Conservation (phyloP, 2,797 vertebrate species). For the Nannoperca obscura region DNA sequence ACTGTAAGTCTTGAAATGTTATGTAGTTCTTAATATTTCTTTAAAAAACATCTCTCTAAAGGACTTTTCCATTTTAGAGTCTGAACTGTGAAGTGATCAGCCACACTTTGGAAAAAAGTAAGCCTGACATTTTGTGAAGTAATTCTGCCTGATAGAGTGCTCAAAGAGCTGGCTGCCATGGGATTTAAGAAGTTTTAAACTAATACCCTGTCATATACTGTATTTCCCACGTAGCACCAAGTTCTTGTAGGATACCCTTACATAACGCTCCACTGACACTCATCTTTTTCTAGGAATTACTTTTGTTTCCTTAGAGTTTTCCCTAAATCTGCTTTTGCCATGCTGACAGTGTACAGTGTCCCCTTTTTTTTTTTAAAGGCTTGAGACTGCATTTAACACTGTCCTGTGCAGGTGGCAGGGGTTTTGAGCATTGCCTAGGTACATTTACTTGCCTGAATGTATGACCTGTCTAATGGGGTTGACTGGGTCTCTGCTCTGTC, state of each 20-base stretch:
- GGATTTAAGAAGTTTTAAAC: conserved; percentile 78
- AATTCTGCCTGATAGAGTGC: conserved; percentile 69
- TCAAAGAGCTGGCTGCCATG: conserved; percentile 66
- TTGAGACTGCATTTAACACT: too few relatives aligned
- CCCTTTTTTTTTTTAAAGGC: conserved; percentile 1
- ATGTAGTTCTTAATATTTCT: conserved; percentile 25
- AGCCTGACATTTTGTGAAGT: conserved; percentile 74
- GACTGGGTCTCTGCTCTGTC: not conserved
- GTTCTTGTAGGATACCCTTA: conserved; percentile 51
- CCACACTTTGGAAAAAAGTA: conserved; percentile 62
- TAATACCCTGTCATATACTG: conserved; percentile 75
- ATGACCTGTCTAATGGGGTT: not conserved
- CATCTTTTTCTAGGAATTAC: conserved; percentile 4
- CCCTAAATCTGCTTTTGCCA: conserved; percentile 10
- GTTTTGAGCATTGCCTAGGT: not conserved
- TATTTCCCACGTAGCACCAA: conserved; percentile 51
- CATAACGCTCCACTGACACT: conserved; percentile 46
- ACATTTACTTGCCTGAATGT: conserved; percentile 19
- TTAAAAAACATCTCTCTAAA: conserved; percentile 26
- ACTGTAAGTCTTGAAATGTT: conserved; percentile 12
- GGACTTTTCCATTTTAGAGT: conserved; percentile 48
- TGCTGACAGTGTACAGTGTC: conserved; percentile 8
- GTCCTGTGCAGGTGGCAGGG: not conserved
- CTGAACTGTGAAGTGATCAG: conserved; percentile 65
- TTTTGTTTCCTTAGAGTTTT: conserved; percentile 38